Conservation (phyloP, 2,797 vertebrate species). For the Myotis findleyi region DNA sequence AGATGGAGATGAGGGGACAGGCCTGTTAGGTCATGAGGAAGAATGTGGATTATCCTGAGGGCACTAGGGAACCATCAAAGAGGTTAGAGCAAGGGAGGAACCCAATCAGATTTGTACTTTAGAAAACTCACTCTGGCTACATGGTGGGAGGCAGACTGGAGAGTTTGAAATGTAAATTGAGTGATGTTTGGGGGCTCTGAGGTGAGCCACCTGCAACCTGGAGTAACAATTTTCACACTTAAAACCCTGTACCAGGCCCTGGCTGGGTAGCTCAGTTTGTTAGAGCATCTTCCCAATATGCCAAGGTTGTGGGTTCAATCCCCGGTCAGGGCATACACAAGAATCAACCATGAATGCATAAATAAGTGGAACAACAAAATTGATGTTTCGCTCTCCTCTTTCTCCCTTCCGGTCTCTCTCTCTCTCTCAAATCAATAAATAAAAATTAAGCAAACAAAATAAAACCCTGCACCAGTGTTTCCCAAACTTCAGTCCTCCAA, state of each 20-base stretch:
- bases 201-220: neutral
- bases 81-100: neutral
- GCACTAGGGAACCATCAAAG: neutral
- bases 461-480: neutral
- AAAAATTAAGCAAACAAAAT: neutral
- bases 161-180: neutral
- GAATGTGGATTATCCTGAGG: too few relatives aligned
- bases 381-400: neutral
- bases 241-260: neutral
- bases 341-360: neutral
- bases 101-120: neutral
- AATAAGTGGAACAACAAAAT: neutral
- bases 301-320: neutral
- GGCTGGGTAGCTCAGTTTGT: neutral
- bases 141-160: neutral
- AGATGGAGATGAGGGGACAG: neutral
- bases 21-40: neutral
- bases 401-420: neutral
- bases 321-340: neutral
- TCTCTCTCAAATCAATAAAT: neutral
- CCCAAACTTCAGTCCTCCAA: neutral
- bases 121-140: neutral
- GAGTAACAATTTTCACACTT: neutral
- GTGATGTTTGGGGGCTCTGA: neutral
- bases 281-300: neutral